Conservation (phyloP, 2,888 invertebrate genomes). For the Netelia virgata region DNA sequence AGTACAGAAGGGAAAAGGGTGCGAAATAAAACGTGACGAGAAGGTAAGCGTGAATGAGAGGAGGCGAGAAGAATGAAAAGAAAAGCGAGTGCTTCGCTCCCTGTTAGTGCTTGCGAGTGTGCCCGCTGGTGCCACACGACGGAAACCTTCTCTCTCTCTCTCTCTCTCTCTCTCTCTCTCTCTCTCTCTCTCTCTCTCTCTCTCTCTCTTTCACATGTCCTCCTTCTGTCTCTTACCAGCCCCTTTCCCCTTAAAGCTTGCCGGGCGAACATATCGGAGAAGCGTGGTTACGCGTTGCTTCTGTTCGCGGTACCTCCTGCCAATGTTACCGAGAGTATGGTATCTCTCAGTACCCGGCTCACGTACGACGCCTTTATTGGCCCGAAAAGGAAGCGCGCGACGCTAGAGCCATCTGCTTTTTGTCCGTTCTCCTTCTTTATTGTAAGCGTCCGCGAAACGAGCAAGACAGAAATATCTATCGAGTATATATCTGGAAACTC, state of each 20-base stretch:
- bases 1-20: background rate
- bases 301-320: constrained; percentile 47
- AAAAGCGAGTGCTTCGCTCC: constrained; percentile 47
- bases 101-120: constrained; percentile 45
- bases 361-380: constrained; percentile 76
- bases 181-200: constrained; percentile 17
- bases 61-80: constrained; percentile 52
- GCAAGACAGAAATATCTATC: constrained; percentile 31
- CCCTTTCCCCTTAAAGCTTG: constrained; percentile 50
- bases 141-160: constrained; percentile 31
- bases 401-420: constrained; percentile 51
- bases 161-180: no score
- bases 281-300: constrained; percentile 68
- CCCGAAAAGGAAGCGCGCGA: constrained; percentile 71
- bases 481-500: constrained; percentile 64
- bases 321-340: constrained; percentile 47
- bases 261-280: constrained; percentile 63
- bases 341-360: constrained; percentile 65
- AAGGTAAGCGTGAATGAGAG: constrained; percentile 18
- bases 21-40: constrained; percentile 43
- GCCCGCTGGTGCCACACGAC: constrained; percentile 1
- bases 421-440: constrained; percentile 51
- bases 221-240: constrained; percentile 12
- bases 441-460: constrained; percentile 43
- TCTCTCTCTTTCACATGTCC: background rate